Evolutionary conservation across 2,888 invertebrate genomes (phyloP).

Genomic region (Fragum sueziense): DNA sequence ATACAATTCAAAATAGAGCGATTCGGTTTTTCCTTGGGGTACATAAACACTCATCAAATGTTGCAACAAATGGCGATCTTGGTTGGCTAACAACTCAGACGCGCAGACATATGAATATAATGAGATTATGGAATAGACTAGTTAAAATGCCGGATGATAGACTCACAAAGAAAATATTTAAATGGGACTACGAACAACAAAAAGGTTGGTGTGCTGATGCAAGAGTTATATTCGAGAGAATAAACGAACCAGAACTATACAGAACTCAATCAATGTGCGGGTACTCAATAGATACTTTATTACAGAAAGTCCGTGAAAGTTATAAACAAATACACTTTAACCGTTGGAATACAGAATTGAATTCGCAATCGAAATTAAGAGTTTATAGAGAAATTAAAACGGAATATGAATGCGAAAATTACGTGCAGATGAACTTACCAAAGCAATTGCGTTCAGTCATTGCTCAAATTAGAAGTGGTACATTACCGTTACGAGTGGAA

Average conservation of each 20-base stretch:
- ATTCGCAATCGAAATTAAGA: background rate
- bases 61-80: conserved; percentile 2
- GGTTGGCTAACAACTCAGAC: background rate
- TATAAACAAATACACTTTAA: background rate
- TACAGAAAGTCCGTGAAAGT: background rate
- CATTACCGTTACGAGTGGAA: too few relatives aligned
- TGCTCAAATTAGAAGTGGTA: too few relatives aligned
- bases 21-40: conserved; percentile 11
- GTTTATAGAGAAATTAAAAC: background rate
- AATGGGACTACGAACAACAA: conserved; percentile 1
- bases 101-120: background rate
- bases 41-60: conserved; percentile 4
- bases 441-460: background rate
- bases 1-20: conserved; percentile 4
- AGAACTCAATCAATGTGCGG: background rate
- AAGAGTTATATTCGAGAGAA: background rate
- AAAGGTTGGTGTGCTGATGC: background rate
- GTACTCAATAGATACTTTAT: background rate
- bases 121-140: background rate
- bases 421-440: background rate
- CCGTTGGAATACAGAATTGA: background rate
- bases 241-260: background rate
- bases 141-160: conserved; percentile 1
- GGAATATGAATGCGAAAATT: too few relatives aligned
- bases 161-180: conserved; percentile 15